Conservation (phyloP, 2,797 vertebrate species). For the Decapterus maruadsi region DNA sequence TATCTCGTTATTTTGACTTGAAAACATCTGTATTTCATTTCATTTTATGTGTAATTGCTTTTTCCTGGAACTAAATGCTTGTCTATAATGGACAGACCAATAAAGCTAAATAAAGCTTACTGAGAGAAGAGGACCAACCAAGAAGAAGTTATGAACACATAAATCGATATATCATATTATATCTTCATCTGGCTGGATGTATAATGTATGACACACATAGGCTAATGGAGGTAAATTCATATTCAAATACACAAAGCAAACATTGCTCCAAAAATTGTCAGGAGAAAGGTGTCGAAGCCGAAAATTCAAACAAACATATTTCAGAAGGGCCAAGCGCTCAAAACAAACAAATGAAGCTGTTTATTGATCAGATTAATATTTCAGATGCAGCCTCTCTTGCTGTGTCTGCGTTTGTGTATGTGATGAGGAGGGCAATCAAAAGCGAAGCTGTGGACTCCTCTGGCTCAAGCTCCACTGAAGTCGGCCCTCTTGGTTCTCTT, state of each 20-base stretch:
- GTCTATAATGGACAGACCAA: not conserved
- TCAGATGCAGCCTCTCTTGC: slow-evolving; percentile 43
- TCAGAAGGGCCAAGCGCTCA: not conserved
- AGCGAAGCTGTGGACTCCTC: slow-evolving; percentile 48
- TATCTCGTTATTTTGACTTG: not conserved
- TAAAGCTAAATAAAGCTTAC: no score
- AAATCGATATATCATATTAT: no score
- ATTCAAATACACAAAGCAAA: slow-evolving; percentile 25
- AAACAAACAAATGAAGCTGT: slow-evolving; percentile 50
- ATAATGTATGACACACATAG: slow-evolving; percentile 14
- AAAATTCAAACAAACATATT: slow-evolving; percentile 24
- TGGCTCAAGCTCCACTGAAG: slow-evolving; percentile 47
- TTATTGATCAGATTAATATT: slow-evolving; percentile 68
- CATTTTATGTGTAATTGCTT: not conserved
- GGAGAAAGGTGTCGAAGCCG: slow-evolving; percentile 6
- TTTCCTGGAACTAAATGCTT: not conserved
- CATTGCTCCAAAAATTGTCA: slow-evolving; percentile 12
- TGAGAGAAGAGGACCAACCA: not conserved
- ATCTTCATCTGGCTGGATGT: not conserved
- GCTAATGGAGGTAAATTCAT: not conserved
- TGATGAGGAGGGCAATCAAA: slow-evolving; percentile 53
- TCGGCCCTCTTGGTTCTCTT: slow-evolving; percentile 37
- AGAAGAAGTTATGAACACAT: no score
- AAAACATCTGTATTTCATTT: not conserved
- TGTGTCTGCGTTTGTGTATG: slow-evolving; percentile 32